Conservation (phyloP, 2,797 vertebrate genomes). For the Alectoris magna region DNA sequence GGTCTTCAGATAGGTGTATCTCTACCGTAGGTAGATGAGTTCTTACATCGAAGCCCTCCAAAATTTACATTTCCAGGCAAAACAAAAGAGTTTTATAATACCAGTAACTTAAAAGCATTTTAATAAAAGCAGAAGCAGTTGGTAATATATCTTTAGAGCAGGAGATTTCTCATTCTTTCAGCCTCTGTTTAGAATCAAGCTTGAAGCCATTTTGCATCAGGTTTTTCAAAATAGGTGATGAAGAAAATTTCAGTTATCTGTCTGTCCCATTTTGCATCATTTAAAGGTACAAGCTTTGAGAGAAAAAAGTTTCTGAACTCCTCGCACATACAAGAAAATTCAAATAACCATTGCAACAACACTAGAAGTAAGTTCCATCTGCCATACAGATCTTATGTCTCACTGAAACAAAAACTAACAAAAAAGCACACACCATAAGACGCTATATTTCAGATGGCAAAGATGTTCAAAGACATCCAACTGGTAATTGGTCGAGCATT, state of each 20-base stretch:
- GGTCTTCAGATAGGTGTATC: background rate
- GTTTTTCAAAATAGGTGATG: background rate
- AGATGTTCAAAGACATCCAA: background rate
- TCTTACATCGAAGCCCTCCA: background rate
- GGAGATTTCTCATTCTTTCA: background rate
- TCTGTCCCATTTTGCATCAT: background rate
- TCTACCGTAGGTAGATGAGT: background rate
- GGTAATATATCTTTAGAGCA: background rate
- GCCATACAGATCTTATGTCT: background rate
- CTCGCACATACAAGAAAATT: background rate
- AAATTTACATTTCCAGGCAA: background rate
- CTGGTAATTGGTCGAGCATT: background rate
- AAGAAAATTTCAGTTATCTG: background rate
- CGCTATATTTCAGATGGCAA: background rate
- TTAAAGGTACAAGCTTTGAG: background rate
- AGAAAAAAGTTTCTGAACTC: background rate
- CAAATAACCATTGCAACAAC: background rate
- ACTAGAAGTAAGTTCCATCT: background rate
- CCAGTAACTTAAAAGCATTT: background rate
- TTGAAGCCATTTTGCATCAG: background rate
- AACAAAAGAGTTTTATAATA: background rate
- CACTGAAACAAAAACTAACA: no score
- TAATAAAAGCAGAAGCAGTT: background rate
- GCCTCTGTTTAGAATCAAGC: background rate
- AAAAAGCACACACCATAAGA: background rate